These are phyloP conservation scores for Maccullochella peelii DNA, from an alignment of 2,113 vertebrate species.

Conservation along the genomic window DNA sequence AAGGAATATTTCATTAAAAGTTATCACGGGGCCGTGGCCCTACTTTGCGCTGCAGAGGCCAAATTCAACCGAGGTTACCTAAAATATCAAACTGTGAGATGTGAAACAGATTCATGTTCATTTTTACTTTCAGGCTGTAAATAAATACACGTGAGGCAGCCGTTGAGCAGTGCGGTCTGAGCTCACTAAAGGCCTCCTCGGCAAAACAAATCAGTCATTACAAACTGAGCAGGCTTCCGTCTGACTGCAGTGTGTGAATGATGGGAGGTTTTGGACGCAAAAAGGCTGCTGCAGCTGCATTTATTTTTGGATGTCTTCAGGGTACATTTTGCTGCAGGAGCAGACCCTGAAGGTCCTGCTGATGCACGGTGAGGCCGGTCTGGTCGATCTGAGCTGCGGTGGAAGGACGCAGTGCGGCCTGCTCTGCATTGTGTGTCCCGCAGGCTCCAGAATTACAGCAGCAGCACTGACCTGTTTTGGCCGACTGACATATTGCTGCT, in stretches of 20 bases:
- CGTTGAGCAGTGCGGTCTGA: conserved; percentile 30
- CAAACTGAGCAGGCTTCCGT: conserved; percentile 40
- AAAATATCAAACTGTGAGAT: not conserved
- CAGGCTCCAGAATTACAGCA: not conserved
- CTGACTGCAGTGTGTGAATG: conserved; percentile 20
- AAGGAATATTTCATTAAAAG: not conserved
- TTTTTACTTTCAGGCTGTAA: conserved; percentile 23
- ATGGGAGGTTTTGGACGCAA: conserved; percentile 17
- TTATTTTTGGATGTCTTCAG: conserved; percentile 31
- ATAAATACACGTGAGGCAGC: conserved; percentile 60
- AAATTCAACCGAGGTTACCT: not conserved
- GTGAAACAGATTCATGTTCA: not conserved
- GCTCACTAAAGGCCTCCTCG: conserved; percentile 40
- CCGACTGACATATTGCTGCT: conserved; percentile 48
- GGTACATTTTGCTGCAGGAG: conserved; percentile 7
- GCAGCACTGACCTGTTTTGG: conserved; percentile 2
- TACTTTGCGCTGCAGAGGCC: not conserved
- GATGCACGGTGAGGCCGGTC: conserved; percentile 8
- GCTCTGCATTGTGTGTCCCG: conserved; percentile 7
- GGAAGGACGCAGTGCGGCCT: not conserved
- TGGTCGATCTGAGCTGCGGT: not conserved
- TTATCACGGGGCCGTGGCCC: not conserved
- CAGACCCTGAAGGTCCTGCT: not conserved
- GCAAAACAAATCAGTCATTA: conserved; percentile 52
- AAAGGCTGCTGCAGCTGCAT: conserved; percentile 19